phyloP scores from a whole-genome alignment of 2,888 invertebrate genomes.

The Pachymerium ferrugineum region DNA sequence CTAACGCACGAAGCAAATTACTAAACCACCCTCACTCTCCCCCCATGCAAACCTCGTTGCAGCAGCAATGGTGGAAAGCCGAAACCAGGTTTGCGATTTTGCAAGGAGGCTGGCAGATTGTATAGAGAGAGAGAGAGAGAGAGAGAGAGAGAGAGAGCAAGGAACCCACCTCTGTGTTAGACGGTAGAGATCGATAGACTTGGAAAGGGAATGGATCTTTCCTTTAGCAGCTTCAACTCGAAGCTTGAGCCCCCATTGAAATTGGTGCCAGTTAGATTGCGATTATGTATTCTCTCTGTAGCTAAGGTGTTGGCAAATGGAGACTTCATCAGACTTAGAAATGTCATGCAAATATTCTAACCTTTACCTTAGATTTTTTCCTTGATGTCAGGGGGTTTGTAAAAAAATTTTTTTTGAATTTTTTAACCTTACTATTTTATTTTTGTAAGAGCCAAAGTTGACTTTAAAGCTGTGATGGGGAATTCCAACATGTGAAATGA shows the following conservation, averaged over 20 bases:
- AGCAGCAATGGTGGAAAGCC: slow-evolving; percentile 19
- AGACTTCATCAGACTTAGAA: background rate
- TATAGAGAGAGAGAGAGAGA: slow-evolving; percentile 29
- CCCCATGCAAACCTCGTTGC: too few species aligned
- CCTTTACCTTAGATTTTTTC: background rate
- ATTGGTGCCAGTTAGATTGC: slow-evolving; percentile 19
- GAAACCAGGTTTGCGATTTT: slow-evolving; percentile 9
- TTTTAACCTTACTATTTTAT: too few species aligned
- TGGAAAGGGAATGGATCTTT: slow-evolving; percentile 28
- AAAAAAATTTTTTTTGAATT: too few species aligned
- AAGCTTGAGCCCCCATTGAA: slow-evolving; percentile 17
- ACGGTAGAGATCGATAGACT: slow-evolving; percentile 23
- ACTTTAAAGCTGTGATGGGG: too few species aligned
- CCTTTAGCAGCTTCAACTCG: slow-evolving; percentile 27
- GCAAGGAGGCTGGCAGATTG: background rate
- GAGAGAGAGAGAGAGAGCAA: slow-evolving; percentile 34
- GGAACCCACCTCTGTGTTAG: slow-evolving; percentile 23
- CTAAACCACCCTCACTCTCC: too few species aligned
- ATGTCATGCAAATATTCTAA: too few species aligned
- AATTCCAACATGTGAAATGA: too few species aligned
- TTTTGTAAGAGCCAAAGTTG: too few species aligned
- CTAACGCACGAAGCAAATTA: too few species aligned
- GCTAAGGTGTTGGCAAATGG: slow-evolving; percentile 3
- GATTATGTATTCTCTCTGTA: slow-evolving; percentile 1
- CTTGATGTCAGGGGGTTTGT: too few species aligned